phyloP scores from a whole-genome alignment of 2,888 invertebrate genomes.

The Operophtera brumata region DNA sequence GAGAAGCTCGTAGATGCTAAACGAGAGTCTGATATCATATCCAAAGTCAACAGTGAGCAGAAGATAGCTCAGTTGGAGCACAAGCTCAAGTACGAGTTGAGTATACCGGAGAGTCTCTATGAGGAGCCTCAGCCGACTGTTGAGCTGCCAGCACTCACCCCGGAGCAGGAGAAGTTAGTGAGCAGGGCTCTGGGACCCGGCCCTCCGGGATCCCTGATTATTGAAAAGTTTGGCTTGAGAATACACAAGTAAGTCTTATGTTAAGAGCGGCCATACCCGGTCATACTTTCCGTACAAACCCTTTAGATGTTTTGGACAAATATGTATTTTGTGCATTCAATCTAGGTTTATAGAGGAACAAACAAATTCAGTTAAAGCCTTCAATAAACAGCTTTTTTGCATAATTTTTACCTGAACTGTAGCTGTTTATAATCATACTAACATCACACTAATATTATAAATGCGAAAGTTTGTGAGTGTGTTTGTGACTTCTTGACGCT shows the following conservation, averaged over 20 bases:
- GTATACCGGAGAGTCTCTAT: slow-evolving; percentile 73
- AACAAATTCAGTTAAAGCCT: no score
- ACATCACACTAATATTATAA: no score
- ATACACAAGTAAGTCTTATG: slow-evolving; percentile 62
- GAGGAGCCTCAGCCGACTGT: slow-evolving; percentile 68
- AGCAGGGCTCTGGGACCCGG: slow-evolving; percentile 80
- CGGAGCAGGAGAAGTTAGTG: slow-evolving; percentile 82
- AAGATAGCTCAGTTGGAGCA: slow-evolving; percentile 68
- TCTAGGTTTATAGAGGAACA: no score
- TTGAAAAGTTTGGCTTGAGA: slow-evolving; percentile 75
- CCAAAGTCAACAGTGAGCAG: slow-evolving; percentile 71
- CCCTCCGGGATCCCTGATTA: slow-evolving; percentile 83
- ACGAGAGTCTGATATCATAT: slow-evolving; percentile 70
- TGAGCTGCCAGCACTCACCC: slow-evolving; percentile 83
- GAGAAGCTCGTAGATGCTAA: slow-evolving; percentile 71
- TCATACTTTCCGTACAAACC: no score
- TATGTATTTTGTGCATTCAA: no score
- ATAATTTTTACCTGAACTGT: no score
- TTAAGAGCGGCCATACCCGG: no score
- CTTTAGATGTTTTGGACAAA: no score
- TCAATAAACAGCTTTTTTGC: no score
- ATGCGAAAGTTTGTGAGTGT: no score
- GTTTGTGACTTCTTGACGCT: no score
- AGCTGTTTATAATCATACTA: no score
- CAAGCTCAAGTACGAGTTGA: slow-evolving; percentile 67